Evolutionary conservation across 2,113 vertebrate genomes (phyloP).

Genomic region (Alouatta palliata): DNA sequence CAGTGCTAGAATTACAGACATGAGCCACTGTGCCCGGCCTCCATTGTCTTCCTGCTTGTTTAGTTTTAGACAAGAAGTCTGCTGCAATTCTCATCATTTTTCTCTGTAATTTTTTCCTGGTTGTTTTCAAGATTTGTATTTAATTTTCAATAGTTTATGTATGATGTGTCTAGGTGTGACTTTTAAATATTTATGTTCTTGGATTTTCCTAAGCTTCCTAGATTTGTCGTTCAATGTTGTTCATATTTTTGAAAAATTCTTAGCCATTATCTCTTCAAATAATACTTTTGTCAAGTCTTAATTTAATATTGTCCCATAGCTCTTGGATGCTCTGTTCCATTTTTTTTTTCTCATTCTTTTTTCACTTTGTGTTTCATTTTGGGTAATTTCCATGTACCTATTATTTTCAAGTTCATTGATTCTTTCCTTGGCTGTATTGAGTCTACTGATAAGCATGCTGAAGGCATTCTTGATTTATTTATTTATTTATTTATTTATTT

Average conservation of each 20-base stretch:
- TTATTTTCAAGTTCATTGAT: neutral
- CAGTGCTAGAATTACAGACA: too few species aligned
- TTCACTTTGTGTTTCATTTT: neutral
- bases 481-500: neutral
- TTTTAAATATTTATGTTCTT: neutral
- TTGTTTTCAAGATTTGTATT: neutral
- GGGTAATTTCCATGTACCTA: neutral
- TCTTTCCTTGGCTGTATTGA: neutral
- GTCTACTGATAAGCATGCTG: neutral
- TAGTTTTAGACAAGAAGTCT: neutral
- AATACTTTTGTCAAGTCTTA: neutral
- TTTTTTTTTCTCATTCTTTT: neutral
- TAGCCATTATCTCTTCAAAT: neutral
- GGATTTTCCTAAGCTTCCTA: neutral
- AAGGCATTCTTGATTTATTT: neutral
- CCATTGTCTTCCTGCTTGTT: neutral
- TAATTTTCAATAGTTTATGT: neutral
- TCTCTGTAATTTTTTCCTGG: neutral
- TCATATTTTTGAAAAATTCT: neutral
- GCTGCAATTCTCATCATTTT: neutral
- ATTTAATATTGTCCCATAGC: neutral
- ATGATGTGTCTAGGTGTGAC: neutral
- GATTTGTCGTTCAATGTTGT: neutral
- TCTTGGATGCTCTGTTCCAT: neutral
- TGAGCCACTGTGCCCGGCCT: neutral